These are phyloP conservation scores for Dendrolimus houi DNA, from an alignment of 2,888 invertebrate species.

Conservation along the genomic window DNA sequence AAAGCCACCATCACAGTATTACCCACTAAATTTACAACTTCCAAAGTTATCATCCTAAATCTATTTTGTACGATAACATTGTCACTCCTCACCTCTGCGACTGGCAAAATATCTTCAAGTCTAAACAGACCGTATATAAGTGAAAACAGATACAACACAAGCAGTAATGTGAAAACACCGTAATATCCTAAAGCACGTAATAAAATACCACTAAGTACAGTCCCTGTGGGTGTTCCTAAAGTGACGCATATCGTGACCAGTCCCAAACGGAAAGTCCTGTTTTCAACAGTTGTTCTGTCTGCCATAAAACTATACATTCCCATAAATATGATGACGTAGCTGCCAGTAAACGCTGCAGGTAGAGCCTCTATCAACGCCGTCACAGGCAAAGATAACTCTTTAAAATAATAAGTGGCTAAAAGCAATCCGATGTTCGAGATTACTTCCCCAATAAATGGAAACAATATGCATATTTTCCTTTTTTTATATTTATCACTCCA, in stretches of 20 bases:
- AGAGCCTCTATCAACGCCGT: conserved; percentile 74
- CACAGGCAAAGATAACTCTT: conserved; percentile 63
- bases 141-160: conserved; percentile 42
- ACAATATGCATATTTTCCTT: conserved; percentile 75
- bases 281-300: conserved; percentile 74
- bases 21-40: conserved; percentile 47
- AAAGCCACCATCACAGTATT: conserved; percentile 60
- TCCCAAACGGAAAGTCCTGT: conserved; percentile 79
- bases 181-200: conserved; percentile 60
- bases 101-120: conserved; percentile 48
- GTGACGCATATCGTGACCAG: conserved; percentile 74
- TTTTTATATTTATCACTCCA: conserved; percentile 79
- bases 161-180: conserved; percentile 56
- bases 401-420: conserved; percentile 74
- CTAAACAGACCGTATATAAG: conserved; percentile 53
- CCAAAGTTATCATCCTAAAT: conserved; percentile 27
- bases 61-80: conserved; percentile 15
- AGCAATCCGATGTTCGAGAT: conserved; percentile 70
- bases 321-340: conserved; percentile 76
- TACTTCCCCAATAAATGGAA: conserved; percentile 75
- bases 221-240: conserved; percentile 69
- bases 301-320: conserved; percentile 79
- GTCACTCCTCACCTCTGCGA: conserved; percentile 16
- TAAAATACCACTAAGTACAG: conserved; percentile 69
- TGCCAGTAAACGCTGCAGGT: conserved; percentile 77